Evolutionary conservation across 2,888 invertebrate species (phyloP).

Genomic region (Tiphia femorata): DNA sequence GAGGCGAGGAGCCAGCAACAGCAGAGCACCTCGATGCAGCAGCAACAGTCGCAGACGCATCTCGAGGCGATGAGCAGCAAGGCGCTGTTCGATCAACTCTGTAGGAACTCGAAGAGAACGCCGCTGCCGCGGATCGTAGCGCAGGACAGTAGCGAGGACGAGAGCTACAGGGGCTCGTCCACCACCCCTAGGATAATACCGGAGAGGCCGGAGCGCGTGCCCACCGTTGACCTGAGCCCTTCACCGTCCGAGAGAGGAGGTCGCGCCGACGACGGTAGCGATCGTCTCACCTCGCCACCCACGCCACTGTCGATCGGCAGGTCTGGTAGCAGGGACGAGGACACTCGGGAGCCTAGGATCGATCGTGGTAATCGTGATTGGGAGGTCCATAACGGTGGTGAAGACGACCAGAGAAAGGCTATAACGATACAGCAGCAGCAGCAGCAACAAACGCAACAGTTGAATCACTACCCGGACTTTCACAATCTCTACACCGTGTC

Average conservation of each 20-base stretch:
- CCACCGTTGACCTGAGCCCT: constrained; percentile 66
- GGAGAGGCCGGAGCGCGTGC: constrained; percentile 63
- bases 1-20: constrained; percentile 70
- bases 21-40: constrained; percentile 64
- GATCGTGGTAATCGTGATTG: constrained; percentile 62
- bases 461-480: constrained; percentile 66
- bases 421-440: constrained; percentile 17
- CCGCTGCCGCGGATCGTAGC: constrained; percentile 69
- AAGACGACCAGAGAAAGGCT: constrained; percentile 49
- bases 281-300: constrained; percentile 62
- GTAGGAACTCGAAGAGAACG: constrained; percentile 74
- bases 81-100: constrained; percentile 77
- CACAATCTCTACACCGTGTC: constrained; percentile 67
- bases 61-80: constrained; percentile 74
- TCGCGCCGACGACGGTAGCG: constrained; percentile 60
- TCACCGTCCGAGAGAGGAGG: constrained; percentile 61
- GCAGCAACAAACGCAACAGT: constrained; percentile 36
- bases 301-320: constrained; percentile 59
- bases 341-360: constrained; percentile 56
- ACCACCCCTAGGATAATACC: constrained; percentile 47
- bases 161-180: constrained; percentile 63
- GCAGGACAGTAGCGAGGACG: constrained; percentile 70
- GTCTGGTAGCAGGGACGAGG: constrained; percentile 60
- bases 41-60: constrained; percentile 68
- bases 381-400: constrained; percentile 59